A percentile compares a stretch with the other conserved stretches of the same genome.
phyloP scores from a whole-genome alignment of 2,797 vertebrate genomes.

The Agapornis canus region DNA sequence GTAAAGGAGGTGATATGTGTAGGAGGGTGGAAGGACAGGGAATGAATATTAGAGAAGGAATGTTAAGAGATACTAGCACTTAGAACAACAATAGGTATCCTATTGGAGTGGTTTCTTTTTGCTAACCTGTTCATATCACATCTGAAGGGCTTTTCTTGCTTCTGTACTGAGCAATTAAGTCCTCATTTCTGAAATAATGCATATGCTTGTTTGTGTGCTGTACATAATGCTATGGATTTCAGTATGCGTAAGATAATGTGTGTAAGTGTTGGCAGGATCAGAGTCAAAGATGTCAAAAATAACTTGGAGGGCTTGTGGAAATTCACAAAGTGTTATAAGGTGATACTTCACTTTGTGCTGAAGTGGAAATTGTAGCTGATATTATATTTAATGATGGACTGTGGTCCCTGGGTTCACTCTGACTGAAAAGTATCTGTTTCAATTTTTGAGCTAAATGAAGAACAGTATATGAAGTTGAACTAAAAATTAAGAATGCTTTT shows the following conservation, averaged over 20 bases:
- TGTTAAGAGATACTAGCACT: constrained; percentile 30
- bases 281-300: constrained; percentile 59
- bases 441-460: constrained; percentile 24
- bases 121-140: not conserved
- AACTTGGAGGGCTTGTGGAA: constrained; percentile 65
- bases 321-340: constrained; percentile 64
- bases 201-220: not conserved
- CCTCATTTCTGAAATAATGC: not conserved
- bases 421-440: constrained; percentile 16
- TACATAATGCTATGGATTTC: constrained; percentile 17
- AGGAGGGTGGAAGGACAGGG: constrained; percentile 50
- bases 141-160: not conserved
- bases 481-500: constrained; percentile 21
- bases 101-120: not conserved
- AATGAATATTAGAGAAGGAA: constrained; percentile 30
- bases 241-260: constrained; percentile 14
- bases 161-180: constrained; percentile 4
- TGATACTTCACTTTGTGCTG: constrained; percentile 47
- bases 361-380: constrained; percentile 45
- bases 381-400: constrained; percentile 52
- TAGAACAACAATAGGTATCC: constrained; percentile 30
- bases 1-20: constrained; percentile 65
- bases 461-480: not conserved
- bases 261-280: constrained; percentile 56
- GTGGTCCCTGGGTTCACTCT: constrained; percentile 42